Conservation (phyloP, 2,888 invertebrate genomes). For the Xanthostigma xanthostigma region DNA sequence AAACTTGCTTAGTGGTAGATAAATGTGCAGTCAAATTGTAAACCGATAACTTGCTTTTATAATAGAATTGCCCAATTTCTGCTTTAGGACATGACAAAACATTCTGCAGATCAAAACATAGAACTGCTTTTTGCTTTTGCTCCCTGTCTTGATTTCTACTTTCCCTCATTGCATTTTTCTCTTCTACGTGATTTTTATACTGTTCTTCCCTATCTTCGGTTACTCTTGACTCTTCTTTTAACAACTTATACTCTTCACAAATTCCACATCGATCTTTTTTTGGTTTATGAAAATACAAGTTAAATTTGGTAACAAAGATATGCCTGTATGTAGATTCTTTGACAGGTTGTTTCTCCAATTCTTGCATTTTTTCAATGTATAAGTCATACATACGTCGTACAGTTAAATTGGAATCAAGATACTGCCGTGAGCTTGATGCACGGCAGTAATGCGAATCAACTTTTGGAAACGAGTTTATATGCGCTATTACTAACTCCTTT, state of each 20-base stretch:
- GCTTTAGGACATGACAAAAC: slow-evolving; percentile 15
- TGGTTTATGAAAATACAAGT: no score
- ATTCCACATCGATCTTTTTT: slow-evolving; percentile 9
- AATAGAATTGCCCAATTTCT: slow-evolving; percentile 13
- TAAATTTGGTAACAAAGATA: slow-evolving; percentile 8
- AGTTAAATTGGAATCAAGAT: background rate
- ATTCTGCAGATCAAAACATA: slow-evolving; percentile 12
- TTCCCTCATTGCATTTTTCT: background rate
- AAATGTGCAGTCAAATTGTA: slow-evolving; percentile 17
- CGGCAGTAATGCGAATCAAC: background rate
- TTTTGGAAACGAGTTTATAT: background rate
- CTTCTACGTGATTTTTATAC: background rate
- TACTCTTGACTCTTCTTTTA: background rate
- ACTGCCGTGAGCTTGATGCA: background rate
- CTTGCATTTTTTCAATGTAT: background rate
- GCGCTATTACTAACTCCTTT: background rate
- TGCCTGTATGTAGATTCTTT: slow-evolving; percentile 2
- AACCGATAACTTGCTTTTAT: slow-evolving; percentile 14
- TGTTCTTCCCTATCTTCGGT: background rate
- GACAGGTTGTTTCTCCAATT: background rate
- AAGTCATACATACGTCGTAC: slow-evolving; percentile 4
- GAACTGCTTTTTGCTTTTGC: slow-evolving; percentile 1
- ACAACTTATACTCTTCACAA: slow-evolving; percentile 1
- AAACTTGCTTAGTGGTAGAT: slow-evolving; percentile 16
- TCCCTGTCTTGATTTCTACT: background rate